These are phyloP conservation scores for Cynocephalus volans DNA, from an alignment of 2,113 vertebrate species.

Conservation along the genomic window DNA sequence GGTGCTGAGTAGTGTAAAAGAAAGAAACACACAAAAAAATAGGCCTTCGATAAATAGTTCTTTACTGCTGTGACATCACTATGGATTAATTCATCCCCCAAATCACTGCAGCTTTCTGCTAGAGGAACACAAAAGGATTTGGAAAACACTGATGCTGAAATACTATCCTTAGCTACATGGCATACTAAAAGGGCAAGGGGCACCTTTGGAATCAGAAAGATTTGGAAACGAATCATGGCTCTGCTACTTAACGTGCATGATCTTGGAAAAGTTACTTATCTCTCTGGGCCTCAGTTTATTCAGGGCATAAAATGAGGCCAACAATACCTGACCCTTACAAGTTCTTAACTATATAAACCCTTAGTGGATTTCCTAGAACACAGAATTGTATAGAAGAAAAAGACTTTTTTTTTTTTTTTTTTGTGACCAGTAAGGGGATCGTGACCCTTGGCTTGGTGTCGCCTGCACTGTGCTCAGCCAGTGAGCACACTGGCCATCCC, in stretches of 20 bases:
- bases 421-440: too few relatives aligned
- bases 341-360: neutral
- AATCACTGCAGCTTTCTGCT: neutral
- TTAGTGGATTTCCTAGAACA: neutral
- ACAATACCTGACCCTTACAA: too few relatives aligned
- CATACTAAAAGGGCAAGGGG: neutral
- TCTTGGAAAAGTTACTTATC: neutral
- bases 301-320: neutral
- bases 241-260: neutral
- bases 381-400: neutral
- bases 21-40: neutral
- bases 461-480: too few relatives aligned
- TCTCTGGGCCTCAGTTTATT: neutral
- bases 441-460: too few relatives aligned
- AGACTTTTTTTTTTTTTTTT: neutral
- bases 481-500: too few relatives aligned
- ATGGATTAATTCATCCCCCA: slow-evolving; percentile 16
- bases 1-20: neutral
- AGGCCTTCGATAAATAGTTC: neutral
- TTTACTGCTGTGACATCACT: neutral
- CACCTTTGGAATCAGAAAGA: neutral
- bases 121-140: neutral
- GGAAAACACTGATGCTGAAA: neutral
- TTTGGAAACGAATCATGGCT: neutral
- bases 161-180: neutral